A percentile compares a stretch with the other conserved stretches of the same genome.
Conservation (phyloP, 2,113 vertebrate species). For the Anas platyrhynchos region DNA sequence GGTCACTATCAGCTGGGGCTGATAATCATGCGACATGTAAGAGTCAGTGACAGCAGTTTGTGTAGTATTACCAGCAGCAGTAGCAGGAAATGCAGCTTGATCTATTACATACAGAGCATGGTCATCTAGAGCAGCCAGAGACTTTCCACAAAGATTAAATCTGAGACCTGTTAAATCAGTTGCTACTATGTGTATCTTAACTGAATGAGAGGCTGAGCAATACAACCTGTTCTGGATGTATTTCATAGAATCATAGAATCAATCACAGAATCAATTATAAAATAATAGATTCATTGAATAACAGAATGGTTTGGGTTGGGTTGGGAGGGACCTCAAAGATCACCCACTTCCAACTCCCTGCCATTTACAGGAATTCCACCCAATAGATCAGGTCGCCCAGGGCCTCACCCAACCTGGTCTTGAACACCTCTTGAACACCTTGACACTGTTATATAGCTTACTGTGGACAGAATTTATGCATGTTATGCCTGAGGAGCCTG, state of each 20-base stretch:
- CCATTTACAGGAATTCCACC: too few relatives aligned
- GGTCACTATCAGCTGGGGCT: background rate
- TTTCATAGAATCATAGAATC: background rate
- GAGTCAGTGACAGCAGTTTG: background rate
- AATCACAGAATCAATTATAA: too few relatives aligned
- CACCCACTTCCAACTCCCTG: too few relatives aligned
- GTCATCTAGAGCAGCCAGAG: background rate
- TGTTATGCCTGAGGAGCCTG: background rate
- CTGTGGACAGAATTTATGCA: fast-evolving
- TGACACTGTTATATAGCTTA: fast-evolving
- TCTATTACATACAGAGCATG: too few relatives aligned
- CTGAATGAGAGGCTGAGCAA: fast-evolving
- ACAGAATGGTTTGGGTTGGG: too few relatives aligned
- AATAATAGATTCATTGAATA: too few relatives aligned
- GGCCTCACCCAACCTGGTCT: too few relatives aligned
- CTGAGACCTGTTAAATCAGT: background rate
- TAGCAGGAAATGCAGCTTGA: background rate
- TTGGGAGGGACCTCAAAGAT: too few relatives aligned
- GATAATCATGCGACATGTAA: fast-evolving
- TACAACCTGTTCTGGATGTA: background rate
- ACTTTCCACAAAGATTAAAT: background rate
- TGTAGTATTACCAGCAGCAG: background rate
- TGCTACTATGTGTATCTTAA: background rate
- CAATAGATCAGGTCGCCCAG: too few relatives aligned
- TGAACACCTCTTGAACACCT: too few relatives aligned